Base-by-base conservation (phyloP, 2,888 invertebrate species). In the Exephanes ischioxanthus region DNA sequence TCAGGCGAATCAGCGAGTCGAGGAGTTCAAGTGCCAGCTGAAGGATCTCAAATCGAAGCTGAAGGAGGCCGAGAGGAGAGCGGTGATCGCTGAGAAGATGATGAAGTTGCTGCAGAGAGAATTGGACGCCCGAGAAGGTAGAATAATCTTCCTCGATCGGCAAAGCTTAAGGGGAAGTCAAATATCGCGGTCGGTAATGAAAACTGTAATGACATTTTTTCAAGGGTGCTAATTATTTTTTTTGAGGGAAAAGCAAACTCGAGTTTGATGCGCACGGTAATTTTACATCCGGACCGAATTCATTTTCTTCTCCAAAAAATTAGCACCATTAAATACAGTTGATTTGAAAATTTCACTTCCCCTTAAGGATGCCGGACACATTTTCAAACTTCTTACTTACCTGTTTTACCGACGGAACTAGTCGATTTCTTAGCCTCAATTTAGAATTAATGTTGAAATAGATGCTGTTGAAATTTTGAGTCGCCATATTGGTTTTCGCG, bases 101-200 rank as follows among this genome's bases (percentile, higher is more conserved):
- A 96, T 97, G 88, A 96, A 96, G 94, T 96, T 96, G 93, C 94
- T 96, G 92, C 96, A 96, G 94, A 96, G 96, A 94, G 96, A 96
- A 92, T 95, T 97, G 92, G 96, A 96, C 94, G 95, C 96, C 94
- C 95, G 96, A 93, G 96, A 97, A 96, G 96, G 96, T 95, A 93
- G 22, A 80, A 33, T 75, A 58, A 19, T 22, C 72, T 33, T 33
- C 14, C 0, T 45, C 41, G 41, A 41, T 11, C 11, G 41, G 11
- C 9, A 41, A 9, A 11, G 41, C 41, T 30, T 30, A 30, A 30
- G 3, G 30, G 3, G 0, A 30, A 3, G 26, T 26, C 1, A 26
- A 26, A 26, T 26, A 26, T 26, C 41, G 5, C 33, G 6, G 33
- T 33, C 33, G 58, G 26, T 53, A 53, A 19, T 0, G 7, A 53